Percentiles rank a stretch among this genome's conserved stretches.
These are phyloP conservation scores for Pammene fasciana DNA, from an alignment of 2,888 invertebrate species.

Conservation along the genomic window DNA sequence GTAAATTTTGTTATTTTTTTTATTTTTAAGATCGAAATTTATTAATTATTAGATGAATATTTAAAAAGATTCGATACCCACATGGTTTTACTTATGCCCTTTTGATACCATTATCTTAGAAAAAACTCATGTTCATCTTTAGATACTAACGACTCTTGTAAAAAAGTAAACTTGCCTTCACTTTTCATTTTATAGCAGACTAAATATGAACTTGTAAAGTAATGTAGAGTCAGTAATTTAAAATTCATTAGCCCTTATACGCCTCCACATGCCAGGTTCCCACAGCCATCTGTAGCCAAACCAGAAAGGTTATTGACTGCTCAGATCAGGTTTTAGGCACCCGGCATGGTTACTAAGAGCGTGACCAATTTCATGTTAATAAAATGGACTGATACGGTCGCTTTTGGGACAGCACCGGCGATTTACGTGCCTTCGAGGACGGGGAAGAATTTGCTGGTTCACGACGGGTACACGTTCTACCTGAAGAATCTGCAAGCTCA, in stretches of 20 bases:
- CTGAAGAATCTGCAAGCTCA: conserved; percentile 78
- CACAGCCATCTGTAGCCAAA: conserved; percentile 33
- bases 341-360: conserved; percentile 36
- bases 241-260: conserved; percentile 33
- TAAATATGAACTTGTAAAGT: background rate
- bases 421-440: conserved; percentile 80
- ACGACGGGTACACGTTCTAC: conserved; percentile 79
- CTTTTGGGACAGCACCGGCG: conserved; percentile 72
- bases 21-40: background rate
- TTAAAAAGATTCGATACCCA: conserved; percentile 10
- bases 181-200: background rate
- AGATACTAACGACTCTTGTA: background rate
- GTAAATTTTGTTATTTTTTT: conserved; percentile 6
- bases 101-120: background rate
- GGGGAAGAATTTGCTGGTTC: conserved; percentile 76
- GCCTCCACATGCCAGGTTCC: conserved; percentile 33
- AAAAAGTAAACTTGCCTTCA: background rate
- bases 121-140: background rate
- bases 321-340: conserved; percentile 40
- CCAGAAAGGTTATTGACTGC: conserved; percentile 39
- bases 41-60: conserved; percentile 14
- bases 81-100: conserved; percentile 7
- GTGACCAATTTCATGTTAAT: conserved; percentile 31
- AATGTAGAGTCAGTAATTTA: conserved; percentile 20
- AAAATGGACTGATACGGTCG: conserved; percentile 52